Base-by-base conservation (phyloP, 2,888 invertebrate genomes). In the Meganola albula region DNA sequence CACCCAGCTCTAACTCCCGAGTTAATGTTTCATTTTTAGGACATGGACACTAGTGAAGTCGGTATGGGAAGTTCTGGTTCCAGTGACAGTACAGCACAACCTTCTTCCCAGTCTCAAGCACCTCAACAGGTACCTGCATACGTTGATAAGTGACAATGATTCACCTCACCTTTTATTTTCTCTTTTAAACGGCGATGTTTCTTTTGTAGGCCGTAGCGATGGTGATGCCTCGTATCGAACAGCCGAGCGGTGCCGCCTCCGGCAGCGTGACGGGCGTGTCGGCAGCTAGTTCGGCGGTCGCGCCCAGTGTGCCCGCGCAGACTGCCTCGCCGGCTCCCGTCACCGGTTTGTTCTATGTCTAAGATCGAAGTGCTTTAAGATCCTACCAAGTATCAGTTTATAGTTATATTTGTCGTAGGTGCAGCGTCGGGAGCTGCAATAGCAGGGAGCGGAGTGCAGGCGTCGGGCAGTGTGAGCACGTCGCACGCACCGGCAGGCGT, bases 221-320 rank as follows among this genome's bases (percentile, higher is more conserved):
- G 41, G 92, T 92, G 10, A 84, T 91, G 53, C 92, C 92, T 0
- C 88, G 92, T 35, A 88, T 90, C 33, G 92, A 92, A 51, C 91
- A 90, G 53, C 90, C 90, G 1, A 73, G 74, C 42, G 74, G 66
- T 8, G 59, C 61, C 1, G 53, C 62, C 21, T 57, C 70, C 8
- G 55, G 44, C 8, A 51, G 36, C 26, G 65, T 74, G 10, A 52
- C 63, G 6, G 56, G 55, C 9, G 62, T 48, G 25, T 43, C 64
- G 3, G 46, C 53, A 23, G 52, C 58, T 2, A 58, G 49, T 40
- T 52, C 57, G 2, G 54, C 39, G 43, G 61, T 61, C 40, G 59
- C 54, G 35, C 52, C 48, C 12, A 49, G 55, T 22, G 54, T 41
- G 25, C 44, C 48, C 14, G 56, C 37, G n/a, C 58, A 67, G 10